A percentile compares a stretch with the other conserved stretches of the same genome.
These are phyloP conservation scores for Cryptocephalus moraei DNA, from an alignment of 2,888 invertebrate genomes.

Conservation along the genomic window DNA sequence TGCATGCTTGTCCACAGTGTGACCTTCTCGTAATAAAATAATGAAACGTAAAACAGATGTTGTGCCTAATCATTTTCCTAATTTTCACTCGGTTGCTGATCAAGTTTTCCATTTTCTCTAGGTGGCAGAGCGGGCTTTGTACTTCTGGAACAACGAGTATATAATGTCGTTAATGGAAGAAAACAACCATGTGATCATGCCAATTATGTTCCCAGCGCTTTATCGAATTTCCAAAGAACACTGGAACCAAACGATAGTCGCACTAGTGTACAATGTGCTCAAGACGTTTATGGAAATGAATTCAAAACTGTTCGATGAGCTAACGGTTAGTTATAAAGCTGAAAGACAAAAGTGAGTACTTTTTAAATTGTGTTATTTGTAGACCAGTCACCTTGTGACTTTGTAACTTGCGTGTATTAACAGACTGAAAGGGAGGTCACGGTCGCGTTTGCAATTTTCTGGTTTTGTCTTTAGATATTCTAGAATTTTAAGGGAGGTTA, in stretches of 20 bases:
- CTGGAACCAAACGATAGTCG: constrained; percentile 99
- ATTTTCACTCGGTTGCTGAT: no score
- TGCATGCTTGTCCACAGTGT: no score
- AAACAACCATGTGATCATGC: constrained; percentile 96
- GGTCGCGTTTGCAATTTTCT: no score
- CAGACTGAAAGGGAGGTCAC: no score
- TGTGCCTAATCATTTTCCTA: no score
- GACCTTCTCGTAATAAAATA: no score
- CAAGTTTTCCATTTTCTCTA: constrained; percentile 38
- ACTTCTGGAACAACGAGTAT: constrained; percentile 99
- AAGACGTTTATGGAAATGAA: constrained; percentile 99
- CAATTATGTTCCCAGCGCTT: constrained; percentile 98
- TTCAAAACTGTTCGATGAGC: constrained; percentile 97
- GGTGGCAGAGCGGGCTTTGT: constrained; percentile 98
- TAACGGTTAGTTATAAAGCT: constrained; percentile 96
- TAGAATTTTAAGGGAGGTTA: no score
- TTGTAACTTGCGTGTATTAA: no score
- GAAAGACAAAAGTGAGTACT: constrained; percentile 92
- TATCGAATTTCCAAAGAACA: constrained; percentile 99
- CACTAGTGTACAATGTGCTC: constrained; percentile 98
- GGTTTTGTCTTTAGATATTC: no score
- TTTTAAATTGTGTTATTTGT: background rate
- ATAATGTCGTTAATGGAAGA: constrained; percentile 98
- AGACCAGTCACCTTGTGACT: no score
- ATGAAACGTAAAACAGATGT: no score